Conservation (phyloP, 2,113 vertebrate species). For the Tautogolabrus adspersus region DNA sequence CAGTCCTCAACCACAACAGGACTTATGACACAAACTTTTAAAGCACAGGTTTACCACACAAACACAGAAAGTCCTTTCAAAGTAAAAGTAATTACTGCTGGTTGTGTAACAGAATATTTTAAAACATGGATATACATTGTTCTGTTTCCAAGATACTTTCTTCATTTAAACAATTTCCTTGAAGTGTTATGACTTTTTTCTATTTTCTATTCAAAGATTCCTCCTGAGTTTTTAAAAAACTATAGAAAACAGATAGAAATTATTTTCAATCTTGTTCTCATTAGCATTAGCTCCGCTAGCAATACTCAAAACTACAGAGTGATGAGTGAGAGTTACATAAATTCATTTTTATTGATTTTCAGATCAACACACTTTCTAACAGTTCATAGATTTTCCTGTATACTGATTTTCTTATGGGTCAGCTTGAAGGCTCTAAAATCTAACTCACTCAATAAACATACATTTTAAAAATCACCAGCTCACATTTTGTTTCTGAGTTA, state of each 20-base stretch:
- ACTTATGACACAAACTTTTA: too few relatives aligned
- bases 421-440: not conserved
- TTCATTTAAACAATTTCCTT: too few relatives aligned
- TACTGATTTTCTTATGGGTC: not conserved
- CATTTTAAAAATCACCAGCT: not conserved
- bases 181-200: too few relatives aligned
- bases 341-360: not conserved
- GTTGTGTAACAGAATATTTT: too few relatives aligned
- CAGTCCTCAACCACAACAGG: too few relatives aligned
- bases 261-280: conserved; percentile 29
- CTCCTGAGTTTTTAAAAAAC: too few relatives aligned
- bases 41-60: too few relatives aligned
- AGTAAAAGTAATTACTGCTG: too few relatives aligned
- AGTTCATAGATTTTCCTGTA: not conserved
- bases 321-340: not conserved
- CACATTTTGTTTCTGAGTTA: not conserved
- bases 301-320: not conserved
- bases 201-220: too few relatives aligned
- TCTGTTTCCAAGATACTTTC: too few relatives aligned
- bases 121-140: too few relatives aligned
- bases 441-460: not conserved
- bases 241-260: not conserved
- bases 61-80: too few relatives aligned
- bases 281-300: not conserved
- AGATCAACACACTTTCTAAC: not conserved